Conservation (phyloP, 2,113 vertebrate species). For the Himantopus leucocephalus region DNA sequence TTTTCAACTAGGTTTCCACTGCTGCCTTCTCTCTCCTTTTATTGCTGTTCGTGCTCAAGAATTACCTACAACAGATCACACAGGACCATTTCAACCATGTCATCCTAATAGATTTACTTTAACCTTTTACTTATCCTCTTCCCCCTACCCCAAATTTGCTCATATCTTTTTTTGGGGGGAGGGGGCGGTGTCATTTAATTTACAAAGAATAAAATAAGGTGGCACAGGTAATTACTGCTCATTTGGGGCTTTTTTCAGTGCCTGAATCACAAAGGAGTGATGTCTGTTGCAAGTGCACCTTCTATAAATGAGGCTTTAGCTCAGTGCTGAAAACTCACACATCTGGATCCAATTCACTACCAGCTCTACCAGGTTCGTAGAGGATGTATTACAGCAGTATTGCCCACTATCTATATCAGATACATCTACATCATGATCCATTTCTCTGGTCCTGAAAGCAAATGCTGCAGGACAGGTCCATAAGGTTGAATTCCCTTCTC, state of each 20-base stretch:
- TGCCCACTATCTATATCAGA: neutral
- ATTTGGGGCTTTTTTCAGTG: neutral
- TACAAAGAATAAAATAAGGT: neutral
- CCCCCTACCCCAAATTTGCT: neutral
- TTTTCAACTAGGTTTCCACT: constrained; percentile 20
- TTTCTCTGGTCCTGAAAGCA: neutral
- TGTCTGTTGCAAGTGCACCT: neutral
- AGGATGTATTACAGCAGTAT: neutral
- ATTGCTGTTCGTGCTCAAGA: neutral
- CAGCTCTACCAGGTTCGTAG: neutral
- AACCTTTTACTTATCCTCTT: neutral
- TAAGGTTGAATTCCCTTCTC: neutral
- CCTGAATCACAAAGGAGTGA: neutral
- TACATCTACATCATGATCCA: neutral
- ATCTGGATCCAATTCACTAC: neutral
- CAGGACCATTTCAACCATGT: neutral
- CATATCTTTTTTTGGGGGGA: neutral
- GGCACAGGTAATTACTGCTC: neutral
- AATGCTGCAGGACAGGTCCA: neutral
- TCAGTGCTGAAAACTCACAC: neutral
- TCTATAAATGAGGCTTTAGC: neutral
- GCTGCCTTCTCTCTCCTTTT: neutral
- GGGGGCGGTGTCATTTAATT: neutral
- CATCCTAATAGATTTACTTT: neutral
- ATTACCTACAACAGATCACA: neutral